Evolutionary conservation across 2,113 vertebrate species (phyloP), one percentile per base, ranked within the genome.

Genomic region (Podilymbus podiceps): DNA sequence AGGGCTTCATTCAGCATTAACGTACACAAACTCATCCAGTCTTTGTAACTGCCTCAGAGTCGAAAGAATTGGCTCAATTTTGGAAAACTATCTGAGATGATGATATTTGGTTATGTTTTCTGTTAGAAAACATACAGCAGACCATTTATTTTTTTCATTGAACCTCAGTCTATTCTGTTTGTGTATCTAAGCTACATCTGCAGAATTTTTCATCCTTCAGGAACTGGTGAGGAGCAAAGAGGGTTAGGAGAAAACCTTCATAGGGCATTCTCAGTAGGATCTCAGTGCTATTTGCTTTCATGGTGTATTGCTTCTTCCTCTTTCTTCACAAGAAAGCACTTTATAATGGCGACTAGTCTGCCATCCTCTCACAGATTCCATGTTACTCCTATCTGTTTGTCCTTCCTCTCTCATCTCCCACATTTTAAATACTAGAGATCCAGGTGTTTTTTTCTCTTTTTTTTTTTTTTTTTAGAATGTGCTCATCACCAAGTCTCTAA

Each of bases 161-260:
- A 58, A 31, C 3, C 9, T 25, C 3, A 0, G 1, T 58, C 24
- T 62, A 2, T 66, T 53, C 19, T 80, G 10, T 21, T 88, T 44
- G 0, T 56, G 2, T 24, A 9, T n/a, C 4, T 63, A 47, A 87
- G 8, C 6, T 67, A 28, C 3, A n/a, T 11, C 16, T 63, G 13
- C 33, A 63, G 15, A 62, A 47, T 71, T 71, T 85, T 84, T 47
- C 50, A 27, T 25, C 40, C 18, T 67, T 58, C 44, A n/a, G 9
- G 67, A 91, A 33, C 31, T 21, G 35, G 17, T n/a, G 27, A 33
- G 12, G 14, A 91, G 13, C 6, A 86, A 76, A 77, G 38, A 80
- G 4, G 8, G 25, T 69, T 62, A 56, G 46, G 23, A 69, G 31
- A 63, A 91, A 89, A 87, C 8, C 9, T 77, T 89, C 35, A 16